A percentile compares a stretch with the other conserved stretches of the same genome.
These are phyloP conservation scores for Slavum lentiscoides DNA, from an alignment of 2,888 invertebrate genomes.

Conservation along the genomic window DNA sequence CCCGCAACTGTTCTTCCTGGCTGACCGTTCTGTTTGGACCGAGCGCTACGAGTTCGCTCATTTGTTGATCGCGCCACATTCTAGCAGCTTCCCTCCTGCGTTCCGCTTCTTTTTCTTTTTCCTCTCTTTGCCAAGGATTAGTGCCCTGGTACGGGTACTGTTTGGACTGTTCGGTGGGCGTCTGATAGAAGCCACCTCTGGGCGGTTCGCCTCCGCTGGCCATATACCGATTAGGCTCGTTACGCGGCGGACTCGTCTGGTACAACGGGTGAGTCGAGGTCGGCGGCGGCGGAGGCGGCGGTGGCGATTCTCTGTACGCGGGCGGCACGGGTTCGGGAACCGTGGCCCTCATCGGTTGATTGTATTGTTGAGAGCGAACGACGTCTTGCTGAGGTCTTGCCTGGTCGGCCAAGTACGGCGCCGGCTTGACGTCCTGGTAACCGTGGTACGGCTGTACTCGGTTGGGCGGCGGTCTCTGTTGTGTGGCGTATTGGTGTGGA, in stretches of 20 bases:
- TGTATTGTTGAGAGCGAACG: constrained; percentile 61
- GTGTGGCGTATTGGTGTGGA: constrained; percentile 51
- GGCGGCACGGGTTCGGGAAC: constrained; percentile 54
- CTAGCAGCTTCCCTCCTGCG: constrained; percentile 74
- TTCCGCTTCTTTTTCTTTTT: constrained; percentile 80
- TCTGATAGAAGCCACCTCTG: constrained; percentile 71
- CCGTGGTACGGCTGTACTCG: constrained; percentile 44
- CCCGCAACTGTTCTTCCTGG: constrained; percentile 85
- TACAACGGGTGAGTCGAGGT: constrained; percentile 74
- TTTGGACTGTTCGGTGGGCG: constrained; percentile 60
- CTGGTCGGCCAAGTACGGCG: constrained; percentile 33
- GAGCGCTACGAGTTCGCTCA: constrained; percentile 74
- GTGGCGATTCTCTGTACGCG: constrained; percentile 58
- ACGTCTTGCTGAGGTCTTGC: constrained; percentile 58
- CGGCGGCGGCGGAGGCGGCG: constrained; percentile 71
- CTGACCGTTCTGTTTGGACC: constrained; percentile 70
- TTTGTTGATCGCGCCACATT: constrained; percentile 84
- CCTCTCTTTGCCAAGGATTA: constrained; percentile 93
- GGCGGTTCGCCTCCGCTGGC: constrained; percentile 65
- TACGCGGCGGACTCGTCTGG: constrained; percentile 54
- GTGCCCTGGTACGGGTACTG: constrained; percentile 63
- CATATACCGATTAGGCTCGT: constrained; percentile 63
- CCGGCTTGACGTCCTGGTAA: constrained; percentile 32
- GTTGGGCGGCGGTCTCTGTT: constrained; percentile 52
- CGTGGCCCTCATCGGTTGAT: constrained; percentile 54